A percentile compares a stretch with the other conserved stretches of the same genome.
phyloP scores from a whole-genome alignment of 2,113 vertebrate species.

The Tychaedon coryphoeus region DNA sequence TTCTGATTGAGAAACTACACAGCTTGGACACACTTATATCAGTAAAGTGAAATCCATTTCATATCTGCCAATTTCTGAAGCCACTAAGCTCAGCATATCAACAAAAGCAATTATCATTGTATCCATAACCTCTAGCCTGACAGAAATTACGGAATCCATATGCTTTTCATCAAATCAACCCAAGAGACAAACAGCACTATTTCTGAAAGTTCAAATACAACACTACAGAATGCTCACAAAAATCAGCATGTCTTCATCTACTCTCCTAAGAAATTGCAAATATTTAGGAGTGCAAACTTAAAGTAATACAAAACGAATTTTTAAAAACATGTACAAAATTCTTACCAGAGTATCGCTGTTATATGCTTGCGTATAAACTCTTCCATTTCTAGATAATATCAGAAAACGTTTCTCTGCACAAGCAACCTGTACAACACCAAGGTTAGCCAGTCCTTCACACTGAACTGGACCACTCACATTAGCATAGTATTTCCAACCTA shows the following conservation, averaged over 20 bases:
- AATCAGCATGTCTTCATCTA: background rate
- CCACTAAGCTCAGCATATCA: background rate
- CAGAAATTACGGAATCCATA: background rate
- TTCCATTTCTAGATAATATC: conserved; percentile 87
- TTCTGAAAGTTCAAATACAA: background rate
- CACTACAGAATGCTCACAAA: background rate
- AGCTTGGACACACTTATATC: background rate
- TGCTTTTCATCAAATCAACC: background rate
- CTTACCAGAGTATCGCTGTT: conserved; percentile 93
- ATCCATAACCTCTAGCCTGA: background rate
- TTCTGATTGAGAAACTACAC: background rate
- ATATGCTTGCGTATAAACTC: conserved; percentile 92
- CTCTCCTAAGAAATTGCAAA: background rate
- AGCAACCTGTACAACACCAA: conserved; percentile 90
- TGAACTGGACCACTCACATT: conserved; percentile 93
- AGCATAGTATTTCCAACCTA: conserved; percentile 95
- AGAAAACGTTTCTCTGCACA: conserved; percentile 96
- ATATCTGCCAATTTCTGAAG: background rate
- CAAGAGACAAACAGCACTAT: background rate
- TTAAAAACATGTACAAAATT: background rate
- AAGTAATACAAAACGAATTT: background rate
- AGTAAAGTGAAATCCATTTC: background rate
- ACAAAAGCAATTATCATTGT: background rate
- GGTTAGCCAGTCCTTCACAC: conserved; percentile 89
- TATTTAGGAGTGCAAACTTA: background rate